Evolutionary conservation across 2,888 invertebrate genomes (phyloP).

Genomic region (Agrotis exclamationis): DNA sequence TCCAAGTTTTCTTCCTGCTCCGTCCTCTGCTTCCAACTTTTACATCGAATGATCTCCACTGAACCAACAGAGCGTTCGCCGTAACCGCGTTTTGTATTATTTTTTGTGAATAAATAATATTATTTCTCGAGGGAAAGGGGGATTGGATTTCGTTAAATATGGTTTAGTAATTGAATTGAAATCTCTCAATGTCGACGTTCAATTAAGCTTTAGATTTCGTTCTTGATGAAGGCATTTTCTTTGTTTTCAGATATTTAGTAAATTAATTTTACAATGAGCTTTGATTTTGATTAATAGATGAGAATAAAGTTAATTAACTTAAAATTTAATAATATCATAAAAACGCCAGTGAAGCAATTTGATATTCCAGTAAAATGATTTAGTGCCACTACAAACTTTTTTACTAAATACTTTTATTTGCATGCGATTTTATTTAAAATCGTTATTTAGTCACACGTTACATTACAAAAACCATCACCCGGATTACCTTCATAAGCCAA

Average conservation of each 20-base stretch:
- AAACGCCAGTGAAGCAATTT: background rate
- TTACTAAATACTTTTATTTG: background rate
- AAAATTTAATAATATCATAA: background rate
- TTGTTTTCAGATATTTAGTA: slow-evolving; percentile 85
- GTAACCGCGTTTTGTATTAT: slow-evolving; percentile 90
- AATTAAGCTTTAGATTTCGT: slow-evolving; percentile 89
- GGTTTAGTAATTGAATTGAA: slow-evolving; percentile 92
- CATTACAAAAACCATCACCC: slow-evolving; percentile 26
- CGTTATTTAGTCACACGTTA: background rate
- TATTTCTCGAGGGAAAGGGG: slow-evolving; percentile 89
- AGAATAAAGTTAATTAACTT: background rate
- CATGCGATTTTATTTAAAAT: background rate
- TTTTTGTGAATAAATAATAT: slow-evolving; percentile 91
- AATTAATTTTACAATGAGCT: slow-evolving; percentile 77
- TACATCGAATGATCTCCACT: slow-evolving; percentile 90
- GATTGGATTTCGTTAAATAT: slow-evolving; percentile 92
- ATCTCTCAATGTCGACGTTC: slow-evolving; percentile 91
- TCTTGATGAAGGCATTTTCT: slow-evolving; percentile 86
- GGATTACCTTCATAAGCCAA: slow-evolving; percentile 59
- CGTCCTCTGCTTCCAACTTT: slow-evolving; percentile 86
- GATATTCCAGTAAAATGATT: background rate
- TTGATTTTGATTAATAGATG: slow-evolving; percentile 58
- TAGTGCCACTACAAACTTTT: too few relatives aligned
- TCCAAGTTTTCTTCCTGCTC: slow-evolving; percentile 89
- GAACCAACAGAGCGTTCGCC: slow-evolving; percentile 89